Conservation (phyloP, 2,888 invertebrate genomes). For the Tanypteryx hageni region DNA sequence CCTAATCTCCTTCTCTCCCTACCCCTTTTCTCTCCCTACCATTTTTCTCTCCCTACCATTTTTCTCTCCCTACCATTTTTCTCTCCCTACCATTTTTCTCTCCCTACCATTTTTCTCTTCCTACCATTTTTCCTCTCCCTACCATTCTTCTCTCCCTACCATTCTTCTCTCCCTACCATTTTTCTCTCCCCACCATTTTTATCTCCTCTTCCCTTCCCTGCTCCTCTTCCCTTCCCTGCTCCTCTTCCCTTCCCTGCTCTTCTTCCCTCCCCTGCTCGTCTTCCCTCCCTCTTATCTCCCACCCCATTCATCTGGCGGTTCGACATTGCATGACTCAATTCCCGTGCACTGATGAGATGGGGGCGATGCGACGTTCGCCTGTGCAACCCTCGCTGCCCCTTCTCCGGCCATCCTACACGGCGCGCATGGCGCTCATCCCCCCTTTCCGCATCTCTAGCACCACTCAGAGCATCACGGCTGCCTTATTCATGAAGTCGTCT, state of each 20-base stretch:
- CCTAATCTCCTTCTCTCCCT: background rate
- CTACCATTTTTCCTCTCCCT: too few relatives aligned
- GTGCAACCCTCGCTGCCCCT: too few relatives aligned
- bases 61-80: background rate
- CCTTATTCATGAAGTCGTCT: background rate
- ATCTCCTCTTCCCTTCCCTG: too few relatives aligned
- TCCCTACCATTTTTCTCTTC: too few relatives aligned
- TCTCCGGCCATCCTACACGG: background rate
- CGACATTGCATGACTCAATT: conserved; percentile 20
- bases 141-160: background rate
- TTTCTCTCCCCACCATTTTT: too few relatives aligned
- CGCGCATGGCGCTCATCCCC: background rate
- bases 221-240: background rate
- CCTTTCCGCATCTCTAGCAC: background rate
- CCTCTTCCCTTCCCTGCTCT: background rate
- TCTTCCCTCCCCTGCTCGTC: too few relatives aligned
- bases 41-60: background rate
- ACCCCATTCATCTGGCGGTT: background rate
- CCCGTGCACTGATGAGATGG: background rate
- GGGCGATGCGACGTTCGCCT: background rate
- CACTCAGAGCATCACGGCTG: background rate
- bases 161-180: background rate
- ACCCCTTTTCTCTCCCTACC: too few relatives aligned
- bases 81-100: too few relatives aligned
- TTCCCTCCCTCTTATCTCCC: too few relatives aligned